Conservation (phyloP, 2,113 vertebrate genomes). For the Paedocypris sp. region DNA sequence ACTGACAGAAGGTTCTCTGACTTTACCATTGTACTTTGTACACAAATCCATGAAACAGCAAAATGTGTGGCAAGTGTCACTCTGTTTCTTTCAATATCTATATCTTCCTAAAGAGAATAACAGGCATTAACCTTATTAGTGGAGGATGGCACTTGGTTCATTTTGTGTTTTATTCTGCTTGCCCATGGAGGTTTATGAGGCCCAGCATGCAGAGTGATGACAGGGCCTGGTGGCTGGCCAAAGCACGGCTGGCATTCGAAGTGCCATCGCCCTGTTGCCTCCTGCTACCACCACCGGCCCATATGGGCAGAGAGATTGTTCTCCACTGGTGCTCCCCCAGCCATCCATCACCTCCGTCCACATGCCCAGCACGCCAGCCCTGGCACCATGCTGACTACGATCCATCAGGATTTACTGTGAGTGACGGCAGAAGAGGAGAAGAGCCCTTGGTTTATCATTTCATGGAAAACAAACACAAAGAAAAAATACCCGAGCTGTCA, state of each 20-base stretch:
- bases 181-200: constrained; percentile 38
- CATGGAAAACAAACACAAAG: constrained; percentile 29
- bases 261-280: constrained; percentile 49
- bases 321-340: constrained; percentile 47
- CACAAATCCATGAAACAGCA: background rate
- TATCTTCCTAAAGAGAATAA: background rate
- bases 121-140: constrained; percentile 22
- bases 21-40: background rate
- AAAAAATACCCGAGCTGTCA: constrained; percentile 16
- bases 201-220: constrained; percentile 57
- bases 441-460: constrained; percentile 32
- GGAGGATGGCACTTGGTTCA: constrained; percentile 19
- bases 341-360: constrained; percentile 51
- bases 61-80: background rate
- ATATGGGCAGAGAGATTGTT: constrained; percentile 53
- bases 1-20: constrained; percentile 18
- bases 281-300: constrained; percentile 51
- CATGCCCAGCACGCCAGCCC: constrained; percentile 40
- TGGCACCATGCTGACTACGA: constrained; percentile 33
- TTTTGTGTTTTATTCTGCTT: constrained; percentile 27
- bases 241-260: constrained; percentile 48
- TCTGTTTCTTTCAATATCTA: background rate
- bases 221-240: constrained; percentile 59
- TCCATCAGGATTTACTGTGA: constrained; percentile 39
- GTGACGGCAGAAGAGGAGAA: constrained; percentile 32